Percentiles rank a stretch among this genome's conserved stretches.
phyloP scores from a whole-genome alignment of 2,797 vertebrate species.

The Toxotes lorentzi region DNA sequence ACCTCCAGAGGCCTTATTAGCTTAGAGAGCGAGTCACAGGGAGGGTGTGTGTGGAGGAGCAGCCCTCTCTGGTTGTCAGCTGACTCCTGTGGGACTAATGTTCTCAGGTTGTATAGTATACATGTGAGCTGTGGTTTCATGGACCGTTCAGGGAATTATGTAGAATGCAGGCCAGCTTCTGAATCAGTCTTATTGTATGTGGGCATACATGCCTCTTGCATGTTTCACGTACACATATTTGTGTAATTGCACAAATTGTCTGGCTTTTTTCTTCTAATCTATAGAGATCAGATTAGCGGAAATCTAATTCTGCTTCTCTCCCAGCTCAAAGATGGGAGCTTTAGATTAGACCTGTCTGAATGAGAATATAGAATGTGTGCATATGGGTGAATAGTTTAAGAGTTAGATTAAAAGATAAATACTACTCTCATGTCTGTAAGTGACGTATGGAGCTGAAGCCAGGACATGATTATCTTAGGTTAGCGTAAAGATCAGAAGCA shows the following conservation, averaged over 20 bases:
- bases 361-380: background rate
- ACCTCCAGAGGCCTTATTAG: conserved; percentile 64
- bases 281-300: conserved; percentile 35
- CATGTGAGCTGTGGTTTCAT: conserved; percentile 29
- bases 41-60: conserved; percentile 17
- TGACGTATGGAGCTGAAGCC: background rate
- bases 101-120: conserved; percentile 21
- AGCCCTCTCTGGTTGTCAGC: conserved; percentile 45
- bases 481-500: background rate
- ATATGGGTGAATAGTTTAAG: background rate
- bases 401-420: background rate
- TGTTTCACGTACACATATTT: conserved; percentile 7
- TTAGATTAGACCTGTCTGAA: conserved; percentile 18
- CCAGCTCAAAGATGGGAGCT: conserved; percentile 34
- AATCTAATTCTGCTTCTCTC: conserved; percentile 39
- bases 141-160: conserved; percentile 9
- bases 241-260: conserved; percentile 13
- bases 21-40: conserved; percentile 49
- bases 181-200: background rate
- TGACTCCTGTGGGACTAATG: conserved; percentile 62
- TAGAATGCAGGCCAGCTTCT: background rate
- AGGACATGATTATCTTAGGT: background rate
- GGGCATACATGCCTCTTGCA: background rate
- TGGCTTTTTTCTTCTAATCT: conserved; percentile 13
- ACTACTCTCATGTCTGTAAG: background rate